Conservation (phyloP, 2,888 invertebrate genomes). For the Drosophila fungiperda region DNA sequence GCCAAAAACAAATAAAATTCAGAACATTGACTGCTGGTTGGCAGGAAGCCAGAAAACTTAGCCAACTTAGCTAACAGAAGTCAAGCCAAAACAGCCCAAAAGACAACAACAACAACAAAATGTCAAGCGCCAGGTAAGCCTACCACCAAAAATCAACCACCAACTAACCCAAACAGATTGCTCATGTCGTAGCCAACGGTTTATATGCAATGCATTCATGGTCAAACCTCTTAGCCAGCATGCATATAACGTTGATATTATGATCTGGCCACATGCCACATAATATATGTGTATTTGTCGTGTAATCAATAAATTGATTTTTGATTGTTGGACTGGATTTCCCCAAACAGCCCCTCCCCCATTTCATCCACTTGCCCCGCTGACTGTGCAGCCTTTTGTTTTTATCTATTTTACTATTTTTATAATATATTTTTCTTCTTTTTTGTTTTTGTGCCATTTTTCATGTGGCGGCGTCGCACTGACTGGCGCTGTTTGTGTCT, state of each 20-base stretch:
- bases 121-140: constrained; percentile 78
- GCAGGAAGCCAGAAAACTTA: constrained; percentile 56
- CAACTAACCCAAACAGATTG: constrained; percentile 15
- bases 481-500: constrained; percentile 61
- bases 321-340: constrained; percentile 68
- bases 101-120: constrained; percentile 32
- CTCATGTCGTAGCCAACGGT: constrained; percentile 10
- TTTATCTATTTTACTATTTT: constrained; percentile 37
- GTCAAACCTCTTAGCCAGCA: constrained; percentile 36
- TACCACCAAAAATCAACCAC: neutral
- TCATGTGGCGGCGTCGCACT: constrained; percentile 61
- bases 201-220: constrained; percentile 32
- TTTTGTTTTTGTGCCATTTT: constrained; percentile 15
- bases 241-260: constrained; percentile 41
- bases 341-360: neutral
- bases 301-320: constrained; percentile 82
- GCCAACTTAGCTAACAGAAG: constrained; percentile 25
- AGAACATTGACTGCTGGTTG: constrained; percentile 39
- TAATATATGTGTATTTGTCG: constrained; percentile 46
- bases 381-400: constrained; percentile 40
- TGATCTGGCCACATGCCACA: constrained; percentile 50
- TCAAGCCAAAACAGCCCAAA: constrained; percentile 15
- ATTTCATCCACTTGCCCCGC: neutral
- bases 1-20: constrained; percentile 33
- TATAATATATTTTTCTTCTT: constrained; percentile 1